A percentile compares a stretch with the other conserved stretches of the same genome.
Conservation (phyloP, 2,797 vertebrate species). For the Podarcis lilfordi region DNA sequence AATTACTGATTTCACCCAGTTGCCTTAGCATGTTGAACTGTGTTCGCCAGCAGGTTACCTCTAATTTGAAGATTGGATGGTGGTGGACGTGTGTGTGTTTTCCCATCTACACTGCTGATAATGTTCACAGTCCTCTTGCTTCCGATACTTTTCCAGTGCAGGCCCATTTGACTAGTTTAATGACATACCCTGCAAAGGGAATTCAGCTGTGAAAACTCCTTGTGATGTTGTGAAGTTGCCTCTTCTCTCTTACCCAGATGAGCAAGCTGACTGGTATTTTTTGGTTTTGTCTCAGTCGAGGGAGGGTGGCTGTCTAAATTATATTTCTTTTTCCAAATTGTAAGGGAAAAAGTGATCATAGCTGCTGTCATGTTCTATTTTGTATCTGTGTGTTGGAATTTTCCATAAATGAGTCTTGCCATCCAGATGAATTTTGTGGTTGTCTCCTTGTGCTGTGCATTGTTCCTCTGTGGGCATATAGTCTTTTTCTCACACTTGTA, state of each 20-base stretch:
- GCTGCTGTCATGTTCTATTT: slow-evolving; percentile 36
- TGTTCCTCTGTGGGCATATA: slow-evolving; percentile 7
- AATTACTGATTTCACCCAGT: neutral
- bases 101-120: neutral
- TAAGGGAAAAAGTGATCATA: slow-evolving; percentile 32
- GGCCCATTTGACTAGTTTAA: slow-evolving; percentile 3
- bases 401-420: slow-evolving; percentile 35
- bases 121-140: neutral
- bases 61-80: neutral
- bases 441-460: slow-evolving; percentile 3
- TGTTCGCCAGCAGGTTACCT: neutral
- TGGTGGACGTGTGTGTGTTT: neutral
- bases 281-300: slow-evolving; percentile 6
- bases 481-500: slow-evolving; percentile 26
- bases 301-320: neutral
- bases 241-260: neutral
- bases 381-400: slow-evolving; percentile 55
- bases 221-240: neutral
- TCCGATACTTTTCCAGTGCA: neutral
- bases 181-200: neutral
- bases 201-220: slow-evolving; percentile 19
- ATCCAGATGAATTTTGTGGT: slow-evolving; percentile 3
- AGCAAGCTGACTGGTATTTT: slow-evolving; percentile 24
- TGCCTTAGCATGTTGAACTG: neutral
- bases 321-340: slow-evolving; percentile 47